These are phyloP conservation scores for Hylaea fasciaria DNA, from an alignment of 2,888 invertebrate species.

Conservation along the genomic window DNA sequence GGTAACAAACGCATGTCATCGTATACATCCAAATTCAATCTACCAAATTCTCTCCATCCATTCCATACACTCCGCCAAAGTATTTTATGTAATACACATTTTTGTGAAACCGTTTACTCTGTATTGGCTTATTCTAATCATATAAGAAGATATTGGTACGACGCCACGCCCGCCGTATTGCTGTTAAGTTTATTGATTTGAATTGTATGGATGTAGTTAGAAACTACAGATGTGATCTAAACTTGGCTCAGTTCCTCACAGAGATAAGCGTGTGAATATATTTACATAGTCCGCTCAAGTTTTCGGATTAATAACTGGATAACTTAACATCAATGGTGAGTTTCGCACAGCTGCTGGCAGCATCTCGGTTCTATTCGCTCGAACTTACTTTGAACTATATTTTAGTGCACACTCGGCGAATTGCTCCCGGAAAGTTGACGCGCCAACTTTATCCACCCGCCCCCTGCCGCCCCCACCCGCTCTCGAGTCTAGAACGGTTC, in stretches of 20 bases:
- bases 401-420: conserved; percentile 64
- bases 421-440: conserved; percentile 64
- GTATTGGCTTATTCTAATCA: conserved; percentile 12
- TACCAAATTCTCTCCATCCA: neutral
- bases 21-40: conserved; percentile 18
- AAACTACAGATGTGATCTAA: conserved; percentile 33
- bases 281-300: conserved; percentile 42
- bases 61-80: conserved; percentile 5
- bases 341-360: conserved; percentile 51
- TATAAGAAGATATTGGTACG: conserved; percentile 16
- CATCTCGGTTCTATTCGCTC: conserved; percentile 53
- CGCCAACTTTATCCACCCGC: conserved; percentile 46
- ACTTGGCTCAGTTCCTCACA: conserved; percentile 37
- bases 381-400: conserved; percentile 73
- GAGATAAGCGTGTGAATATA: conserved; percentile 41
- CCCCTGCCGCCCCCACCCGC: conserved; percentile 35
- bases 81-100: conserved; percentile 10
- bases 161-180: conserved; percentile 9
- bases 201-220: conserved; percentile 24
- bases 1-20: conserved; percentile 5
- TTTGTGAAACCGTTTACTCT: conserved; percentile 10
- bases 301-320: conserved; percentile 48
- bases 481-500: conserved; percentile 55
- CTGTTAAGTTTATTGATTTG: conserved; percentile 35
- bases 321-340: conserved; percentile 52